phyloP scores from a whole-genome alignment of 2,888 invertebrate species.

The Agrochola macilenta region DNA sequence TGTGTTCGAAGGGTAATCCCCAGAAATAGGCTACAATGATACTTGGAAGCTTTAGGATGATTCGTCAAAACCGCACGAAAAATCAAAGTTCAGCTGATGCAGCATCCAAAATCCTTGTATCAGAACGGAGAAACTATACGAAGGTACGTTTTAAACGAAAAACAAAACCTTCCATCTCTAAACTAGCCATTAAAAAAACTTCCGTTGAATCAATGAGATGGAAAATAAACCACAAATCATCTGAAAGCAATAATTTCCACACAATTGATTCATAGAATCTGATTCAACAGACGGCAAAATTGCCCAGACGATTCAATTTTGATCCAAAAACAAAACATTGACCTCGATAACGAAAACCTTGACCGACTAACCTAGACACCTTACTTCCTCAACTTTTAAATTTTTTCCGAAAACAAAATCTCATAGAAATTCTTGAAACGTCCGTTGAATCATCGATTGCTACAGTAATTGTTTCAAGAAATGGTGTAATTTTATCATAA shows the following conservation, averaged over 20 bases:
- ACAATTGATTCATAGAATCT: conserved; percentile 59
- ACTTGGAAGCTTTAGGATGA: not conserved
- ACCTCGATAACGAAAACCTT: conserved; percentile 53
- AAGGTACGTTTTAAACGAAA: not conserved
- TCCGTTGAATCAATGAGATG: conserved; percentile 1
- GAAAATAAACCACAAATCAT: conserved; percentile 23
- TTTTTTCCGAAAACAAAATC: conserved; percentile 33
- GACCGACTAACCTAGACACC: conserved; percentile 59
- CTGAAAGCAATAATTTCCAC: conserved; percentile 33
- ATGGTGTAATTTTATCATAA: conserved; percentile 35
- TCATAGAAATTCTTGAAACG: conserved; percentile 30
- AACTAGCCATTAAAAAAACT: not conserved
- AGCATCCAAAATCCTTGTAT: not conserved
- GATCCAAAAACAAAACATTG: conserved; percentile 40
- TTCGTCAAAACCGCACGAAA: not conserved
- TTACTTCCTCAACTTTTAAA: conserved; percentile 48
- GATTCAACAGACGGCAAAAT: conserved; percentile 38
- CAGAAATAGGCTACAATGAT: not conserved
- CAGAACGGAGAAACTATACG: not conserved
- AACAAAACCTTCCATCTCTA: not conserved
- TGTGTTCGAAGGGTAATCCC: not conserved
- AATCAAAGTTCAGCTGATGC: not conserved
- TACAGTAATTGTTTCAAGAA: conserved; percentile 22
- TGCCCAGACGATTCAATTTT: conserved; percentile 29
- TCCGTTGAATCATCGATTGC: conserved; percentile 36